Evolutionary conservation across 1,140 invertebrate species (phyloP).

Genomic region (Pachypeltis micranthus): DNA sequence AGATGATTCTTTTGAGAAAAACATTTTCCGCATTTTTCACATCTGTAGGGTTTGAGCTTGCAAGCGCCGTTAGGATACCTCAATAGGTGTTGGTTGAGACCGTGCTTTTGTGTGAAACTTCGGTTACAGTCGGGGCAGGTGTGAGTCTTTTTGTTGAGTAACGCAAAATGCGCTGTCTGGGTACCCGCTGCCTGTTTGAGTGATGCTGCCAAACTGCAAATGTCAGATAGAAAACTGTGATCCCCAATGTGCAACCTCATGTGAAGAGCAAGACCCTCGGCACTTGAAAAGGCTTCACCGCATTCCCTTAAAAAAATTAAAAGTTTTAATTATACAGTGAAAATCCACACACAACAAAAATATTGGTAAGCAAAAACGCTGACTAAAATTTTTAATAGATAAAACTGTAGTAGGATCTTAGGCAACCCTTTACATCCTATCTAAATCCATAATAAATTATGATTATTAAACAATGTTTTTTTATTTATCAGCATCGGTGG

Average conservation of each 20-base stretch:
- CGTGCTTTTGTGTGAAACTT: constrained; percentile 71
- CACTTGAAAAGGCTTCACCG: constrained; percentile 49
- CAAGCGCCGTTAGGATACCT: constrained; percentile 67
- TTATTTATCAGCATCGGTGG: too few species aligned
- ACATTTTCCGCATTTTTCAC: constrained; percentile 70
- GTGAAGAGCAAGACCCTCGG: constrained; percentile 64
- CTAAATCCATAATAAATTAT: too few species aligned
- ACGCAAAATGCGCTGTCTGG: constrained; percentile 23
- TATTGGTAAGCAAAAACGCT: constrained; percentile 5
- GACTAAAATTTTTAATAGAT: too few species aligned
- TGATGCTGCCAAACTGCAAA: constrained; percentile 66
- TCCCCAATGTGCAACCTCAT: constrained; percentile 69
- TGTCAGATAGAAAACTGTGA: constrained; percentile 69
- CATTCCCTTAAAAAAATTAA: constrained; percentile 49
- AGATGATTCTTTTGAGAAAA: constrained; percentile 78
- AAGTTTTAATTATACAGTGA: constrained; percentile 8
- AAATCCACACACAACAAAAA: too few species aligned
- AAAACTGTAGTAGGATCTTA: too few species aligned
- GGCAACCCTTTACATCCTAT: too few species aligned
- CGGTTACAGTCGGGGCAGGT: constrained; percentile 71
- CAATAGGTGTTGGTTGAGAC: constrained; percentile 51
- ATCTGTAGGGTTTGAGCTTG: constrained; percentile 65
- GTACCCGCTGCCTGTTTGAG: constrained; percentile 39
- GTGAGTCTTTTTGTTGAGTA: constrained; percentile 52
- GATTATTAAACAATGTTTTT: too few species aligned